Conservation (phyloP, 2,113 vertebrate genomes). For the Hymenochirus boettgeri region DNA sequence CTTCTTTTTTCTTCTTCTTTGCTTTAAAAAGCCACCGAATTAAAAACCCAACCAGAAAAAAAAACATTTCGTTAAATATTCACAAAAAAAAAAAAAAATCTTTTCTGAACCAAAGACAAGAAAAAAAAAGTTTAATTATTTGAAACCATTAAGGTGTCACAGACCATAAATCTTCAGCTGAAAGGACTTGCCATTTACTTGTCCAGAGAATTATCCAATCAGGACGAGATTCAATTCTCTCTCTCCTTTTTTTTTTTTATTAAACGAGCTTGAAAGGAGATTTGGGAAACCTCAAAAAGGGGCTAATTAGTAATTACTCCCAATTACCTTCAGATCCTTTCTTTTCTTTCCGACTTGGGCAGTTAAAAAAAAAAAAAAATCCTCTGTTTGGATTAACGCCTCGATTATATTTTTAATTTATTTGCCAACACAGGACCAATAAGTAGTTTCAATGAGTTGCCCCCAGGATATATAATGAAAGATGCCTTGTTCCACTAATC, state of each 20-base stretch:
- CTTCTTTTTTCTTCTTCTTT: no score
- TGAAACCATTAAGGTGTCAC: no score
- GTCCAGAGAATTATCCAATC: neutral
- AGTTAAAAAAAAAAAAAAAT: neutral
- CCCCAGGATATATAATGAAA: constrained; percentile 19
- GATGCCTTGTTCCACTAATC: constrained; percentile 28
- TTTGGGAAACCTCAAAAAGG: neutral
- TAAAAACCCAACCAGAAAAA: no score
- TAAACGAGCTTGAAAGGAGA: neutral
- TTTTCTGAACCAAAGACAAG: no score
- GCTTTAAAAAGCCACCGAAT: no score
- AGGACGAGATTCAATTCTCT: constrained; percentile 12
- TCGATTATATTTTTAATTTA: constrained; percentile 13
- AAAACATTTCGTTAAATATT: no score
- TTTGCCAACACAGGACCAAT: constrained; percentile 15
- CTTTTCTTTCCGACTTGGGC: constrained; percentile 3
- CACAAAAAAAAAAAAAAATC: no score
- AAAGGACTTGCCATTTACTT: no score
- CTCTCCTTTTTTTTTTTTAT: no score
- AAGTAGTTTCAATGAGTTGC: constrained; percentile 4
- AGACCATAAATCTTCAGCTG: no score
- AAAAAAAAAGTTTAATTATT: no score
- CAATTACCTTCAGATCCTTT: constrained; percentile 13
- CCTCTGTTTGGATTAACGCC: constrained; percentile 18
- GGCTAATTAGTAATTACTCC: constrained; percentile 31